Percentiles rank a stretch among this genome's conserved stretches.
These are phyloP conservation scores for Condylostylus longicornis DNA, from an alignment of 1,140 invertebrate genomes.

Conservation along the genomic window DNA sequence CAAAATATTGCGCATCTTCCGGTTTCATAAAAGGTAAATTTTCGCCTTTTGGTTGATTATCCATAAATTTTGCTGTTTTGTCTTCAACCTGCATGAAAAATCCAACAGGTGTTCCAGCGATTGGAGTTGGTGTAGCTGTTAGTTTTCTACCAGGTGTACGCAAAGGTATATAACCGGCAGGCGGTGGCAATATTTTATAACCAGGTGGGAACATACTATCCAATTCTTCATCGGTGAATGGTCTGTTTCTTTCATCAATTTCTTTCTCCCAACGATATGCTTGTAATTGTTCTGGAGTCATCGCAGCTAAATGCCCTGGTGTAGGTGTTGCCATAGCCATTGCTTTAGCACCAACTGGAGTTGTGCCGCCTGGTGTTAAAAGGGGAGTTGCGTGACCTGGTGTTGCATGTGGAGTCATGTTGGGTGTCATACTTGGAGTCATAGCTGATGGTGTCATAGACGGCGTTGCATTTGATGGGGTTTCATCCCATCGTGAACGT, in stretches of 20 bases:
- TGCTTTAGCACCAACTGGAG: constrained; percentile 89
- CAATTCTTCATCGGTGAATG: constrained; percentile 91
- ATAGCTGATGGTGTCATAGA: constrained; percentile 52
- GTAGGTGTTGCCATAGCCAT: constrained; percentile 97
- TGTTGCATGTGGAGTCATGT: constrained; percentile 47
- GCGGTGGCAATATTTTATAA: constrained; percentile 93
- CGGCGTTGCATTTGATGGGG: constrained; percentile 58
- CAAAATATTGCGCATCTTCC: constrained; percentile 99
- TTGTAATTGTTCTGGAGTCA: constrained; percentile 98
- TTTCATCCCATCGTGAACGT: constrained; percentile 93
- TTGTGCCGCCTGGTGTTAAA: constrained; percentile 54
- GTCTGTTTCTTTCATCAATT: constrained; percentile 94
- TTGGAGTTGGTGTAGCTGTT: constrained; percentile 93
- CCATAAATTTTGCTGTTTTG: constrained; percentile 68
- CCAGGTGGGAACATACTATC: constrained; percentile 95
- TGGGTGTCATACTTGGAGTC: constrained; percentile 57
- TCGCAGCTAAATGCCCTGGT: constrained; percentile 83
- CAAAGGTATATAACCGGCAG: constrained; percentile 91
- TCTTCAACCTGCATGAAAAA: constrained; percentile 93
- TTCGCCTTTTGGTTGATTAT: constrained; percentile 85
- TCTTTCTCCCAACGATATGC: constrained; percentile 98
- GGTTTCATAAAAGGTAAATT: constrained; percentile 98
- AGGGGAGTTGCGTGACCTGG: constrained; percentile 40
- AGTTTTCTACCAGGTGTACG: constrained; percentile 93
- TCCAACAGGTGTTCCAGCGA: constrained; percentile 80